phyloP scores from a whole-genome alignment of 1,140 invertebrate species.

The Pseudomyrmex cubaensis region DNA sequence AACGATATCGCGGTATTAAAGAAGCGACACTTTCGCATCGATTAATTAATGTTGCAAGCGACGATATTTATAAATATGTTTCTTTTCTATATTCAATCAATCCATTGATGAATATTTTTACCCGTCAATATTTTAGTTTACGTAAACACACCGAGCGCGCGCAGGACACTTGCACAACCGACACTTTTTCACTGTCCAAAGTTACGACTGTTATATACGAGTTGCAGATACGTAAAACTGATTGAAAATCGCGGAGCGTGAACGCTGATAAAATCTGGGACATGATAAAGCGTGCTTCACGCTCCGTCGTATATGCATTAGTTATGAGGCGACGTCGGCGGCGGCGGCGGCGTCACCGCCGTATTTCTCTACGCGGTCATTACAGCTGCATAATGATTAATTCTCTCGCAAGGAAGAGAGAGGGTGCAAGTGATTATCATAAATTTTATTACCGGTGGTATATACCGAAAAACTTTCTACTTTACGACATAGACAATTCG shows the following conservation, averaged over 20 bases:
- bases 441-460: conserved; percentile 61
- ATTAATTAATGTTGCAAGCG: no score
- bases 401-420: conserved; percentile 22
- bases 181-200: conserved; percentile 33
- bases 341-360: conserved; percentile 42
- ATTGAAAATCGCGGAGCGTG: conserved; percentile 57
- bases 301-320: conserved; percentile 53
- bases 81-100: no score
- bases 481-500: not conserved
- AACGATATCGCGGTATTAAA: no score
- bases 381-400: conserved; percentile 66
- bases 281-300: conserved; percentile 51
- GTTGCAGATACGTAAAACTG: conserved; percentile 58
- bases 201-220: conserved; percentile 34
- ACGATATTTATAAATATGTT: no score
- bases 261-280: conserved; percentile 54
- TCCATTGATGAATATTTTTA: no score
- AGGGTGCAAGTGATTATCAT: conserved; percentile 72
- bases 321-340: conserved; percentile 33
- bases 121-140: not conserved
- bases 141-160: no score
- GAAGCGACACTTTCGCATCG: no score
- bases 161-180: not conserved
- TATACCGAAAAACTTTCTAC: not conserved
- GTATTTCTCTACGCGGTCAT: conserved; percentile 48